Evolutionary conservation across 1,140 invertebrate genomes (phyloP).

Genomic region (Heliconius himera): DNA sequence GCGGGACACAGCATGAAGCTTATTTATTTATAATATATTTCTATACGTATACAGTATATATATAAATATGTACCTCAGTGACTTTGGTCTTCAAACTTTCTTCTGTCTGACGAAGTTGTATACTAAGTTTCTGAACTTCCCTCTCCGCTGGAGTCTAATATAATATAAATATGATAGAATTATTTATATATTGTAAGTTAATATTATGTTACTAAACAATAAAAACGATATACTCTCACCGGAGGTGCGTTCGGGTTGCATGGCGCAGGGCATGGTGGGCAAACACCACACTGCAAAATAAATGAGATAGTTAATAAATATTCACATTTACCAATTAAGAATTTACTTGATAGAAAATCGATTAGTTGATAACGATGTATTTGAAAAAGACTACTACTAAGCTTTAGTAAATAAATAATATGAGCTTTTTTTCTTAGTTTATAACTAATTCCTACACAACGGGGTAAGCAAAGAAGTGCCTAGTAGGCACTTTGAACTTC

Average conservation of each 20-base stretch:
- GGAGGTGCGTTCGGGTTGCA: slow-evolving; percentile 69
- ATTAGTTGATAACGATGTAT: no score
- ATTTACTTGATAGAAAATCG: no score
- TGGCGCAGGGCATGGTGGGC: slow-evolving; percentile 68
- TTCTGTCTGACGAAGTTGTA: slow-evolving; percentile 65
- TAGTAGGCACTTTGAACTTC: no score
- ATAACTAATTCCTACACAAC: no score
- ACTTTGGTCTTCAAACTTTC: slow-evolving; percentile 75
- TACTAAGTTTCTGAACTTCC: slow-evolving; percentile 67
- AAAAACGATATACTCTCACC: slow-evolving; percentile 45
- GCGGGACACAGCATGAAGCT: no score
- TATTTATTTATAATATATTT: neutral
- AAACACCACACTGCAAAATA: slow-evolving; percentile 66
- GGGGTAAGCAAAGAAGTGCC: no score
- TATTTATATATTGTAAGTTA: neutral
- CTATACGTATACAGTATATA: neutral
- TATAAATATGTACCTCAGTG: slow-evolving; percentile 53
- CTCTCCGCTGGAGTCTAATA: slow-evolving; percentile 68
- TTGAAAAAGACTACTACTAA: no score
- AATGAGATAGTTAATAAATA: no score
- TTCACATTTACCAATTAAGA: no score
- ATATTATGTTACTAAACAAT: neutral
- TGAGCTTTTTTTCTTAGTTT: no score
- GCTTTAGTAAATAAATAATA: no score
- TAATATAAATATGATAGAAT: slow-evolving; percentile 1